These are phyloP conservation scores for Anarrhichthys ocellatus DNA, from an alignment of 2,113 vertebrate genomes.

Conservation along the genomic window DNA sequence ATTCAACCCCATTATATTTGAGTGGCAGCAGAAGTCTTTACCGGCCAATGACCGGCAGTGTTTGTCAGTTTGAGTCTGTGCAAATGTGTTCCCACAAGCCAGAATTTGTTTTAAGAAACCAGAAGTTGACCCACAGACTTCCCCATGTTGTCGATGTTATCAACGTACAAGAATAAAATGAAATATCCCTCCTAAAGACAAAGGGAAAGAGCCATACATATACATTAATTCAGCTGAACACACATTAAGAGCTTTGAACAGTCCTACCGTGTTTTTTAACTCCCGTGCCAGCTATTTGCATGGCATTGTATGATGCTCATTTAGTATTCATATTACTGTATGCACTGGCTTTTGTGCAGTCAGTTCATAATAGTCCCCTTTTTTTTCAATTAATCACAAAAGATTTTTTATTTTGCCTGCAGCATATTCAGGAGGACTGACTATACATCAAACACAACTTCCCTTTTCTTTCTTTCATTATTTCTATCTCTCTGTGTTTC, in stretches of 20 bases:
- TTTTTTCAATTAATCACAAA: constrained; percentile 95
- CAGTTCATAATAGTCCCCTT: constrained; percentile 92
- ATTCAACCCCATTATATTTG: neutral
- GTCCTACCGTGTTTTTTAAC: constrained; percentile 72
- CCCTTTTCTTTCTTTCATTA: constrained; percentile 56
- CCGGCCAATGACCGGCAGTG: neutral
- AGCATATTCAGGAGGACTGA: constrained; percentile 87
- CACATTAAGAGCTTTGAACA: constrained; percentile 73
- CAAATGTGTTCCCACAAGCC: neutral
- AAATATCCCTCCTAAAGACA: neutral
- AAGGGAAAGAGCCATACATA: constrained; percentile 72
- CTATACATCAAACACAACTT: constrained; percentile 90
- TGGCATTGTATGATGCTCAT: constrained; percentile 83
- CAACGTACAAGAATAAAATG: neutral
- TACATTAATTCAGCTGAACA: constrained; percentile 73
- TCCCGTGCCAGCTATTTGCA: constrained; percentile 70
- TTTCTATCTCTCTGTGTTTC: constrained; percentile 42
- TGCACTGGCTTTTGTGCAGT: constrained; percentile 85
- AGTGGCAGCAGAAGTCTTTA: neutral
- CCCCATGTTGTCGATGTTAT: neutral
- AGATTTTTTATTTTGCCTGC: constrained; percentile 90
- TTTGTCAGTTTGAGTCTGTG: neutral
- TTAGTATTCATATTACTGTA: constrained; percentile 88
- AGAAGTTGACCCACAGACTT: neutral
- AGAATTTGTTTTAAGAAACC: neutral